Evolutionary conservation across 2,888 invertebrate genomes (phyloP).

Genomic region (Helicoverpa assulta): DNA sequence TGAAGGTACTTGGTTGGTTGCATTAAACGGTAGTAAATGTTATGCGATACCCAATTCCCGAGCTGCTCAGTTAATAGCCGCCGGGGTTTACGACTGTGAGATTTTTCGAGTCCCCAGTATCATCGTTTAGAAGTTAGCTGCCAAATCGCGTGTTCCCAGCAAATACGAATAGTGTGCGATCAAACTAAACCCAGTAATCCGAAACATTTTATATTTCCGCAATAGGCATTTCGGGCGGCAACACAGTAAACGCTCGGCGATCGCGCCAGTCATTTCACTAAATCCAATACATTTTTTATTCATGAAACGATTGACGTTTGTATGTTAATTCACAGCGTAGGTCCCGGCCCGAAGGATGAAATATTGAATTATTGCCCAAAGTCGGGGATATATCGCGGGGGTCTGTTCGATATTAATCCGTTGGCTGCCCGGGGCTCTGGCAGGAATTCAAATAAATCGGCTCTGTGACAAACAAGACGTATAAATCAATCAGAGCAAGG

Average conservation of each 20-base stretch:
- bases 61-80: conserved; percentile 59
- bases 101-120: conserved; percentile 64
- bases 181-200: conserved; percentile 76
- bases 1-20: conserved; percentile 59
- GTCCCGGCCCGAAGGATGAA: conserved; percentile 87
- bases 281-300: conserved; percentile 91
- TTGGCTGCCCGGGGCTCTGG: conserved; percentile 85
- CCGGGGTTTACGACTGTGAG: conserved; percentile 61
- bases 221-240: conserved; percentile 79
- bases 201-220: conserved; percentile 83
- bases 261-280: conserved; percentile 87
- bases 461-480: conserved; percentile 90
- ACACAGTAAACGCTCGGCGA: conserved; percentile 77
- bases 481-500: conserved; percentile 90
- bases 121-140: conserved; percentile 64
- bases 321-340: conserved; percentile 89
- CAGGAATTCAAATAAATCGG: conserved; percentile 90
- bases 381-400: conserved; percentile 87
- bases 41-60: conserved; percentile 62
- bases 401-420: conserved; percentile 89
- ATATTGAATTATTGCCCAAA: conserved; percentile 90
- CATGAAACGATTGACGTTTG: conserved; percentile 90
- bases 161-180: conserved; percentile 75
- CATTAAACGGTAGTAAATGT: conserved; percentile 64
- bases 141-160: conserved; percentile 72